Conservation (phyloP, 1,140 invertebrate species). For the Pachypeltis micranthus region DNA sequence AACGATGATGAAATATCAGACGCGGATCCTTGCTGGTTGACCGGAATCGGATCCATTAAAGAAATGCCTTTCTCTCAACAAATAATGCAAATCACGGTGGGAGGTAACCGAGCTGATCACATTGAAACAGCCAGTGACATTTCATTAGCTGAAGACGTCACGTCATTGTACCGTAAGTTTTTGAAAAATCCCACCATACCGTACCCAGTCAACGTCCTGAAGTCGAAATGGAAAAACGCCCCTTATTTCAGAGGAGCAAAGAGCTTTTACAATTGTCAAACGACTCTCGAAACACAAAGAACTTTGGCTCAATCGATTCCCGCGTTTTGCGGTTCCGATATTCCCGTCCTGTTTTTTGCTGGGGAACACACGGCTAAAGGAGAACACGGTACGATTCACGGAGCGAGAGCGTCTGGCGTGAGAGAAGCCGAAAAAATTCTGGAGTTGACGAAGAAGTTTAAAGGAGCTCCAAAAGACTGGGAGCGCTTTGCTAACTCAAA, state of each 20-base stretch:
- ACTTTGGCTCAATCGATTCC: slow-evolving; percentile 52
- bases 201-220: slow-evolving; percentile 48
- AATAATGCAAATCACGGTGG: slow-evolving; percentile 41
- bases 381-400: slow-evolving; percentile 65
- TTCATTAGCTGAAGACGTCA: slow-evolving; percentile 26
- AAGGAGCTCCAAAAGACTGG: not conserved
- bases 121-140: slow-evolving; percentile 56
- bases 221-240: slow-evolving; percentile 58
- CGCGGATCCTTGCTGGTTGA: slow-evolving; percentile 52
- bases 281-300: slow-evolving; percentile 38
- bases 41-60: slow-evolving; percentile 50
- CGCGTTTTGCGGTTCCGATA: slow-evolving; percentile 41
- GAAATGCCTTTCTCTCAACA: slow-evolving; percentile 53
- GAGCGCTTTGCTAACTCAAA: no score
- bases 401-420: slow-evolving; percentile 65
- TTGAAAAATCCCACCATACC: slow-evolving; percentile 32
- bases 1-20: slow-evolving; percentile 41
- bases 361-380: slow-evolving; percentile 74
- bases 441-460: slow-evolving; percentile 18
- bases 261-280: slow-evolving; percentile 53
- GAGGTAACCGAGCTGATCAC: slow-evolving; percentile 42
- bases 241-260: slow-evolving; percentile 56
- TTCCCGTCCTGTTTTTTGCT: slow-evolving; percentile 61
- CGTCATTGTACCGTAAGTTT: not conserved
- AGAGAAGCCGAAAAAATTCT: slow-evolving; percentile 65